Evolutionary conservation across 2,888 invertebrate species (phyloP).

Genomic region (Aromia moschata): DNA sequence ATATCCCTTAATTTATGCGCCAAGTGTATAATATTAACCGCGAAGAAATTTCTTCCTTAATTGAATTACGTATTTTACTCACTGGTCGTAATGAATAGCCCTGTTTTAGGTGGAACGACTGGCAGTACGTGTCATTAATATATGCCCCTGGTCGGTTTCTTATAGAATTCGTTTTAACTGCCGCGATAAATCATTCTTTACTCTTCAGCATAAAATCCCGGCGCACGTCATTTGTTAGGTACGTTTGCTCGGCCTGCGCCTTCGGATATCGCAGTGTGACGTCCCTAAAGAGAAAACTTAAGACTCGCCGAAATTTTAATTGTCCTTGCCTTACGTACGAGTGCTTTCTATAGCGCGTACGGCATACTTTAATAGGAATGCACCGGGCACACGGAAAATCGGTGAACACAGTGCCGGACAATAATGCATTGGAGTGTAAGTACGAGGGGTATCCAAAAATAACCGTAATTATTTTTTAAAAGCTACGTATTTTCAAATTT

Average conservation of each 20-base stretch:
- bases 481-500: too few relatives aligned
- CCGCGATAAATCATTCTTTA: slow-evolving; percentile 39
- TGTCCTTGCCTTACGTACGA: slow-evolving; percentile 31
- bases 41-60: slow-evolving; percentile 33
- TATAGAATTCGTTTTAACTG: slow-evolving; percentile 14
- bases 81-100: slow-evolving; percentile 21
- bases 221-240: slow-evolving; percentile 37
- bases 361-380: slow-evolving; percentile 39
- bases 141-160: slow-evolving; percentile 9
- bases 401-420: too few relatives aligned
- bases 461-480: too few relatives aligned
- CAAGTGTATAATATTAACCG: not conserved
- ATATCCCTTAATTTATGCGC: not conserved
- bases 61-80: slow-evolving; percentile 36
- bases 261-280: slow-evolving; percentile 25
- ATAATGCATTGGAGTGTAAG: too few relatives aligned
- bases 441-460: too few relatives aligned
- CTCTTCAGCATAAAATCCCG: slow-evolving; percentile 33
- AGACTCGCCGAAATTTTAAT: slow-evolving; percentile 40
- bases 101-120: slow-evolving; percentile 11
- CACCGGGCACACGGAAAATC: too few relatives aligned
- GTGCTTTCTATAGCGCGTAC: slow-evolving; percentile 18
- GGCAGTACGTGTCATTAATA: slow-evolving; percentile 13
- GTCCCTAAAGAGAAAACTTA: slow-evolving; percentile 28
- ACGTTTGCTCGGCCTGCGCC: slow-evolving; percentile 14